Conservation (phyloP, 2,888 invertebrate species). For the Oscheius sp. region DNA sequence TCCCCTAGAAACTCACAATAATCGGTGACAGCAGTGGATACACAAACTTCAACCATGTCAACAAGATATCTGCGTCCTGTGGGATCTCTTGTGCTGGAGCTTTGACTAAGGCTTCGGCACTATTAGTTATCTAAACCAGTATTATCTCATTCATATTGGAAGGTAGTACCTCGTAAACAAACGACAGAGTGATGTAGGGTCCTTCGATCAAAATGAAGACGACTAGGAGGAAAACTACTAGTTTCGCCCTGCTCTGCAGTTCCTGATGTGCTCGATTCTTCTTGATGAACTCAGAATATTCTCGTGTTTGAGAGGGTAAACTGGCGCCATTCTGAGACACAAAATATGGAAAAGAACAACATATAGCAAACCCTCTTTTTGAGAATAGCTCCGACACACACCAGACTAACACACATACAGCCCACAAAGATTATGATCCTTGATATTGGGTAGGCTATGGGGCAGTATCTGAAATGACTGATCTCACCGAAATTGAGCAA, state of each 20-base stretch:
- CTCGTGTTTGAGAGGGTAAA: conserved; percentile 51
- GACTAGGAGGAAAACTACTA: conserved; percentile 54
- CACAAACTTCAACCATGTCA: conserved; percentile 68
- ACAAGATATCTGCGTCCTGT: conserved; percentile 66
- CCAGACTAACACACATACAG: conserved; percentile 58
- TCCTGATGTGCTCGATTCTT: conserved; percentile 43
- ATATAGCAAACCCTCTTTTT: conserved; percentile 41
- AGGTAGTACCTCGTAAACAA: conserved; percentile 58
- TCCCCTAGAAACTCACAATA: conserved; percentile 51
- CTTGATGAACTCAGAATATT: conserved; percentile 59
- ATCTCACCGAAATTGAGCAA: neutral
- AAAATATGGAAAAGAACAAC: neutral
- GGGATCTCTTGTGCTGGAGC: conserved; percentile 47
- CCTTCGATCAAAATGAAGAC: conserved; percentile 64
- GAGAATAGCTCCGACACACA: conserved; percentile 62
- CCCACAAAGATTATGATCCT: conserved; percentile 64
- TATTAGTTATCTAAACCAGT: conserved; percentile 46
- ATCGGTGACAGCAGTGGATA: conserved; percentile 68
- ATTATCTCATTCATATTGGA: neutral
- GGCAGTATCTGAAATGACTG: conserved; percentile 58
- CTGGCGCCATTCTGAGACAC: conserved; percentile 45
- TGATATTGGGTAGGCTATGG: conserved; percentile 64
- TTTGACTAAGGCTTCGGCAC: conserved; percentile 44
- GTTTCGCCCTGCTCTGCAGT: conserved; percentile 8
- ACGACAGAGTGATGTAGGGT: conserved; percentile 66